These are phyloP conservation scores for Cordylochernes scorpioides DNA, from an alignment of 2,888 invertebrate genomes.

Conservation along the genomic window DNA sequence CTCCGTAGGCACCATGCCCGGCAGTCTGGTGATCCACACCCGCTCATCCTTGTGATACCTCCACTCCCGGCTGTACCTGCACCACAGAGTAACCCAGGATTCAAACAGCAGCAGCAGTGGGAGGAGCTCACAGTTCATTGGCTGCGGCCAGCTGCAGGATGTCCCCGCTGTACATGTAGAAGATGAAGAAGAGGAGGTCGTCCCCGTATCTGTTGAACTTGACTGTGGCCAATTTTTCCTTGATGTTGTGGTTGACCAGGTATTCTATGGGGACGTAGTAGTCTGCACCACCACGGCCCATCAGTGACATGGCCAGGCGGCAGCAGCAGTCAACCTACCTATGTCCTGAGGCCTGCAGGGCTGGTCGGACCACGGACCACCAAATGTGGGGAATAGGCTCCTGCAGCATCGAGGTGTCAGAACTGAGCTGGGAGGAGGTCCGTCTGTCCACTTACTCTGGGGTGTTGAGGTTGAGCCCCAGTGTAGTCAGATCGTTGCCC, in stretches of 20 bases:
- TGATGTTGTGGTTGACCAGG: conserved; percentile 80
- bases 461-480: conserved; percentile 92
- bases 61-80: conserved; percentile 91
- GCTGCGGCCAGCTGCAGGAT: conserved; percentile 91
- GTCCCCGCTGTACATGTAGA: conserved; percentile 96
- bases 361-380: conserved; percentile 93
- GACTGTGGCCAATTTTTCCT: conserved; percentile 76
- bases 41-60: conserved; percentile 96
- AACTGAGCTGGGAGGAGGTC: neutral
- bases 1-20: conserved; percentile 73
- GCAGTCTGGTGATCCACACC: conserved; percentile 94
- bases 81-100: conserved; percentile 3
- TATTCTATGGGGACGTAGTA: conserved; percentile 95
- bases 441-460: conserved; percentile 36
- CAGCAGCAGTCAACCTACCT: conserved; percentile 17
- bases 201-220: conserved; percentile 92
- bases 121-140: conserved; percentile 57
- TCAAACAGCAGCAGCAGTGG: neutral
- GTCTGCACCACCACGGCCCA: too few species aligned
- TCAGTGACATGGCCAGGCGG: too few species aligned
- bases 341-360: conserved; percentile 96
- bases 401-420: conserved; percentile 12
- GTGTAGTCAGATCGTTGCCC: conserved; percentile 87
- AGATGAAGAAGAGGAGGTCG: conserved; percentile 93
- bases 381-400: conserved; percentile 71